A percentile compares a stretch with the other conserved stretches of the same genome.
These are phyloP conservation scores for Drosophila takahashii DNA, from an alignment of 1,140 invertebrate species.

Conservation along the genomic window DNA sequence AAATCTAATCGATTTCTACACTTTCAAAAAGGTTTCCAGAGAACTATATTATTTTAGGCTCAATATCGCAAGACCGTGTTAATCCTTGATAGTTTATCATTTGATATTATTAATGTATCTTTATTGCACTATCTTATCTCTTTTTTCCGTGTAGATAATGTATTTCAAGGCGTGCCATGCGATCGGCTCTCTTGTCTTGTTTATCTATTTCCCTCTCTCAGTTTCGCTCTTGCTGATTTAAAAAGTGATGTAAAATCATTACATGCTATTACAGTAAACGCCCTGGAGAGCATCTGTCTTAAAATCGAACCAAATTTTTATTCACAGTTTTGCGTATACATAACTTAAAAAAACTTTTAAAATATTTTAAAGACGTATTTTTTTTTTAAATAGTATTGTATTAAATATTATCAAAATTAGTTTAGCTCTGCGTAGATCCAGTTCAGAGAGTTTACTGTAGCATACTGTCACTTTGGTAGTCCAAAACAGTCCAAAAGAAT, in stretches of 20 bases:
- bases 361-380: too few relatives aligned
- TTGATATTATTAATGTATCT: not conserved
- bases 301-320: too few relatives aligned
- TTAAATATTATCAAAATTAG: not conserved
- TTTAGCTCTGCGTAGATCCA: not conserved
- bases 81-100: not conserved
- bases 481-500: slow-evolving; percentile 26
- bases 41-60: not conserved
- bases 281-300: not conserved
- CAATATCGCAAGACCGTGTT: not conserved
- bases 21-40: not conserved
- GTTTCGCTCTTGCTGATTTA: slow-evolving; percentile 4
- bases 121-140: not conserved
- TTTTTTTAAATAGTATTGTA: not conserved
- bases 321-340: too few relatives aligned
- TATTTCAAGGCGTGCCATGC: slow-evolving; percentile 20
- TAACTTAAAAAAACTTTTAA: too few relatives aligned
- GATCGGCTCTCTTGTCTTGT: slow-evolving; percentile 4
- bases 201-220: not conserved
- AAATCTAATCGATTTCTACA: not conserved
- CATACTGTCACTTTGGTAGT: too few relatives aligned
- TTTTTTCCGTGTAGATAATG: slow-evolving; percentile 20
- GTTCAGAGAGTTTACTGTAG: not conserved
- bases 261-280: not conserved
- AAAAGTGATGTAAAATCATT: not conserved